Evolutionary conservation across 1,140 invertebrate species (phyloP).

Genomic region (Colletes latitarsis): DNA sequence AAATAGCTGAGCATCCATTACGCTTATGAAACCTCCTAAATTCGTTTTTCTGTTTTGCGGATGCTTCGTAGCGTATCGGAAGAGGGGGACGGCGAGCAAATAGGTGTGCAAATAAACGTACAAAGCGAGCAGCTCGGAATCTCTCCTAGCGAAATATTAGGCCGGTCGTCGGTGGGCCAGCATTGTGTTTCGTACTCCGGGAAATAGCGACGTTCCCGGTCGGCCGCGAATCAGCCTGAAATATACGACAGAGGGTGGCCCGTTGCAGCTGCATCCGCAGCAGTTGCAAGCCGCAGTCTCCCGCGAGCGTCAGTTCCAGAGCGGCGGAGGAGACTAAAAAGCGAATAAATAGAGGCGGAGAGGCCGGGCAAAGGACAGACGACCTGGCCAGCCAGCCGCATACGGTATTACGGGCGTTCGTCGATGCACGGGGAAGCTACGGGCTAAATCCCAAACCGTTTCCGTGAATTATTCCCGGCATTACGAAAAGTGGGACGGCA

Average conservation of each 20-base stretch:
- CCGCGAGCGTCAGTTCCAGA: slow-evolving; percentile 22
- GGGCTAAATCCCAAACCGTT: slow-evolving; percentile 64
- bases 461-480: slow-evolving; percentile 64
- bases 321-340: slow-evolving; percentile 30
- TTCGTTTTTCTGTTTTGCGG: slow-evolving; percentile 16
- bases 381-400: slow-evolving; percentile 6
- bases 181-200: slow-evolving; percentile 69
- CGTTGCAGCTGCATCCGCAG: slow-evolving; percentile 58
- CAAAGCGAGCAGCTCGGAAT: slow-evolving; percentile 37
- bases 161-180: slow-evolving; percentile 47
- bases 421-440: slow-evolving; percentile 43
- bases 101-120: slow-evolving; percentile 35
- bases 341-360: slow-evolving; percentile 45
- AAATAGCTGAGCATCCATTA: slow-evolving; percentile 45
- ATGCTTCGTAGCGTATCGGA: neutral
- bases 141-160: slow-evolving; percentile 67
- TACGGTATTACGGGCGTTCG: slow-evolving; percentile 36
- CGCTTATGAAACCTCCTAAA: slow-evolving; percentile 54
- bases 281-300: slow-evolving; percentile 45
- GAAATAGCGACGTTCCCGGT: slow-evolving; percentile 53
- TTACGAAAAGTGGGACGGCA: slow-evolving; percentile 66
- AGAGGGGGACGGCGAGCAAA: neutral
- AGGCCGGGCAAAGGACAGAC: slow-evolving; percentile 33
- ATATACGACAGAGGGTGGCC: slow-evolving; percentile 46
- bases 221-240: slow-evolving; percentile 62